These are phyloP conservation scores for Hippocampus kuda DNA, from an alignment of 2,797 vertebrate species.

Conservation along the genomic window DNA sequence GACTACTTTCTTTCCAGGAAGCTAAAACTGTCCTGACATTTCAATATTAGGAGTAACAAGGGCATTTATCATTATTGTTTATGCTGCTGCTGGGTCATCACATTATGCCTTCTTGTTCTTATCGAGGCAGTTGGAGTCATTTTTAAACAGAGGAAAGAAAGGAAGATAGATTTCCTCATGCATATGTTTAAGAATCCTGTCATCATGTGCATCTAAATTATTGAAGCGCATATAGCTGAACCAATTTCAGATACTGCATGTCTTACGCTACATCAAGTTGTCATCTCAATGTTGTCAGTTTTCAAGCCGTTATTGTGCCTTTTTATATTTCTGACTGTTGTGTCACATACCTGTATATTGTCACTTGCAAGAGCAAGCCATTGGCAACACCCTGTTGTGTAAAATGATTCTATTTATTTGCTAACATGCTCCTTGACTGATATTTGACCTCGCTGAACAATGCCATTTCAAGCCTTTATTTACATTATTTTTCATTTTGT, in stretches of 20 bases:
- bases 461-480: not conserved
- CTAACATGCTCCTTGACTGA: not conserved
- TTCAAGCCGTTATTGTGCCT: not conserved
- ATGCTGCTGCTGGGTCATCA: conserved; percentile 10
- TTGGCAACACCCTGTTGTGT: not conserved
- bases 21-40: conserved; percentile 24
- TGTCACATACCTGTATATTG: conserved; percentile 23
- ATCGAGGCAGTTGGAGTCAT: not conserved
- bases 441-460: not conserved
- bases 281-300: not conserved
- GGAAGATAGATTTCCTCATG: conserved; percentile 5
- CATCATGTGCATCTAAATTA: conserved; percentile 12
- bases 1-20: conserved; percentile 11
- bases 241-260: conserved; percentile 8
- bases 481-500: conserved; percentile 17
- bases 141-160: conserved; percentile 11
- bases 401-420: not conserved
- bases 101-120: not conserved
- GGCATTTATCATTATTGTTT: conserved; percentile 5
- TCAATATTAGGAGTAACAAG: conserved; percentile 15
- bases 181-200: not conserved
- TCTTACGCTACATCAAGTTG: not conserved
- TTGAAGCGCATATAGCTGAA: conserved; percentile 7
- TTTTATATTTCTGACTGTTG: conserved; percentile 2
- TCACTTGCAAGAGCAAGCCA: conserved; percentile 10